These are phyloP conservation scores for Mesochorus sp. DNA, from an alignment of 2,888 invertebrate genomes.

Conservation along the genomic window DNA sequence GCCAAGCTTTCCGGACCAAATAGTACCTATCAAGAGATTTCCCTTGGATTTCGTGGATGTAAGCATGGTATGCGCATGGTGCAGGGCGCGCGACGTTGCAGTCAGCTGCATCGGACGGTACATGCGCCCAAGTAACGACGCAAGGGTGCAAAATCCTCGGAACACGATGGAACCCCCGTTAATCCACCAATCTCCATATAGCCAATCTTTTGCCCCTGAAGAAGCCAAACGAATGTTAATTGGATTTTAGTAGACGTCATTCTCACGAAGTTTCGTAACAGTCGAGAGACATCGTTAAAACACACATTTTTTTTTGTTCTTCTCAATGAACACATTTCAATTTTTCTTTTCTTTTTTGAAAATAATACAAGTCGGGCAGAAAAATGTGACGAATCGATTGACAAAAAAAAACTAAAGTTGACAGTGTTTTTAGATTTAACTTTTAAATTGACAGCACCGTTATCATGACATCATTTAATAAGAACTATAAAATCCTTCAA, in stretches of 20 bases:
- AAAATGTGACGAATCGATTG: no score
- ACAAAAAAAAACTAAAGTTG: no score
- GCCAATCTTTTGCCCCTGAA: neutral
- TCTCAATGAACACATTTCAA: no score
- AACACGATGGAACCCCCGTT: conserved; percentile 17
- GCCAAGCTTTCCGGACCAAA: conserved; percentile 1
- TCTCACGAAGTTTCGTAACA: neutral
- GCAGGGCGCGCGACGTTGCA: conserved; percentile 49
- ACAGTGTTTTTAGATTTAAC: neutral
- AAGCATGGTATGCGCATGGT: conserved; percentile 33
- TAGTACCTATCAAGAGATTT: neutral
- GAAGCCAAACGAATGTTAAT: conserved; percentile 5
- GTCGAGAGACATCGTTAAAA: neutral
- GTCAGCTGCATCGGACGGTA: conserved; percentile 56
- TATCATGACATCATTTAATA: no score
- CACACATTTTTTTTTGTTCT: no score
- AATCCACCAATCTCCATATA: neutral
- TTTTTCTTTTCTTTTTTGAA: no score
- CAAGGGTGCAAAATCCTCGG: conserved; percentile 36
- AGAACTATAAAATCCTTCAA: no score
- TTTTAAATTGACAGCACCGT: no score
- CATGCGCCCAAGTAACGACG: conserved; percentile 55
- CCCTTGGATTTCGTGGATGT: conserved; percentile 1
- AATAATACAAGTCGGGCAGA: no score
- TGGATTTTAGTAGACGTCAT: neutral